Base-by-base conservation (phyloP, 2,113 vertebrate genomes). In the Condylura cristata region DNA sequence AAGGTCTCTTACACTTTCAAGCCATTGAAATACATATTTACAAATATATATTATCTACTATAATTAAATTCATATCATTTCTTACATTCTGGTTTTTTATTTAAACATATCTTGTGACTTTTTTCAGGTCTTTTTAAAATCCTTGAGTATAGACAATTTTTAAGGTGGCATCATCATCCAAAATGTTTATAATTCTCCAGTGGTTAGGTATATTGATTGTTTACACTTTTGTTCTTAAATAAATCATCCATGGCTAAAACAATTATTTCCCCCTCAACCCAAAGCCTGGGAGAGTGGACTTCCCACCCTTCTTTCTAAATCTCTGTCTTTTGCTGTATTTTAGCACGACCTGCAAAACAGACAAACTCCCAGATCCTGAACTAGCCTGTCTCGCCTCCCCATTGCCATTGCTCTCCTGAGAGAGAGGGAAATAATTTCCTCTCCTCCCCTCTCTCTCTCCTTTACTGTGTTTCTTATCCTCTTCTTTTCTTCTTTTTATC, bases 101-200 rank as follows among this genome's bases (percentile, higher is more conserved):
- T 68, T 75, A 83, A 46, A 86, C 9, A 39, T 71, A 44, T 95
- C 87, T 84, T 88, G n/a, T 79, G 14, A 30, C 18, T 79, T 93
- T 37, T 48, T 17, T 3, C 2, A 26, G 82, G 28, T 72, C 41
- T 86, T 93, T 37, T 60, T 65, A 61, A 74, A 74, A 18, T 68
- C n/a, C 44, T 87, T 51, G n/a, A 85, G 22, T 34, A 24, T 7
- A 63, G 41, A 63, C 37, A 30, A 75, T 41, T 51, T 93, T 90
- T 76, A 80, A 82, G 60, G 34, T n/a, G 39, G 28, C 37, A 11
- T 66, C 48, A 60, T 74, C 48, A 60, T 71, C n/a, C 56, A 79
- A 17, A n/a, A 71, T 85, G 20, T 63, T 63, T 37, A 46, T 78
- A 34, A 61, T 46, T 65, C 13, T 41, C 74, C 17, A 56, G 51